These are phyloP conservation scores for Apostichopus californicus DNA, from an alignment of 35 echinoderm and acorn worm genomes.

Conservation along the genomic window DNA sequence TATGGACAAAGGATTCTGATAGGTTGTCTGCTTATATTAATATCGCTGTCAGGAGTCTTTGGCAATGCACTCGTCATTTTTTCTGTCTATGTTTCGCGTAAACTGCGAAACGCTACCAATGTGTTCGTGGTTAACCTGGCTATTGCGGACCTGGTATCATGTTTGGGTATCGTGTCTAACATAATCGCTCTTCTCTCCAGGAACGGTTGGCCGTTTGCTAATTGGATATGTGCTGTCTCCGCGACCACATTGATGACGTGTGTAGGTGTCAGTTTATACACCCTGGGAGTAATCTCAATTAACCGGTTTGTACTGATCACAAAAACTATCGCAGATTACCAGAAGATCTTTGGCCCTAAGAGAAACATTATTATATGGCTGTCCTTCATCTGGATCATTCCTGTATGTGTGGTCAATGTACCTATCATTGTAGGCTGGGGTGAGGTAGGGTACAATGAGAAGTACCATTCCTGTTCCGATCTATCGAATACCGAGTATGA, in stretches of 20 bases:
- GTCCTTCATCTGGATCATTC: conserved; percentile 63
- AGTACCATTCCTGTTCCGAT: conserved; percentile 74
- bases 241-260: conserved; percentile 72
- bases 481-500: conserved; percentile 29
- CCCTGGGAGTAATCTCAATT: conserved; percentile 69
- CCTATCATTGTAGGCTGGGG: conserved; percentile 48
- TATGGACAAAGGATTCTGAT: conserved; percentile 66
- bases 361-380: conserved; percentile 62
- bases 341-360: conserved; percentile 48
- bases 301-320: conserved; percentile 74
- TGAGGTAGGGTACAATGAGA: conserved; percentile 63
- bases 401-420: conserved; percentile 60
- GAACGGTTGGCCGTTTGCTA: conserved; percentile 65
- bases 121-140: conserved; percentile 96
- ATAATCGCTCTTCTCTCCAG: conserved; percentile 56
- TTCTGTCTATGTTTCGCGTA: conserved; percentile 51
- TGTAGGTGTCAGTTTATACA: conserved; percentile 74
- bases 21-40: conserved; percentile 36
- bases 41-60: conserved; percentile 35
- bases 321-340: conserved; percentile 57
- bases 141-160: conserved; percentile 72
- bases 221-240: conserved; percentile 64
- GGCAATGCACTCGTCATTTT: conserved; percentile 80
- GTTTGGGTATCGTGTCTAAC: conserved; percentile 59
- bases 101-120: conserved; percentile 86